Conservation (phyloP, 2,113 vertebrate species). For the Eolophus roseicapilla region DNA sequence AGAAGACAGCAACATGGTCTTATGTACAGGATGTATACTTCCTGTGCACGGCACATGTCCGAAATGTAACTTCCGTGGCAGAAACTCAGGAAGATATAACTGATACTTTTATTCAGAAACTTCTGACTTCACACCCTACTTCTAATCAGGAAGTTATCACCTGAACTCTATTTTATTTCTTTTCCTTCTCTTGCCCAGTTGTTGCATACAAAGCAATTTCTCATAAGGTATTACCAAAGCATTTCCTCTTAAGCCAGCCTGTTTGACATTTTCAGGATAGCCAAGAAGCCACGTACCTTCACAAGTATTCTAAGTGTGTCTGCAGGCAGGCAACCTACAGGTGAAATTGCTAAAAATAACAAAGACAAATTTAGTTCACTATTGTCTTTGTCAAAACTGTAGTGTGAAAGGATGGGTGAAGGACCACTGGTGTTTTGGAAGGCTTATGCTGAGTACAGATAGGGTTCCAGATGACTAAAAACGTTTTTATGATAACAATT, state of each 20-base stretch:
- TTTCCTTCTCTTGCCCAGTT: not conserved
- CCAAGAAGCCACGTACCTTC: not conserved
- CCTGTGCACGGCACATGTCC: fast-evolving
- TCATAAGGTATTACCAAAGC: not conserved
- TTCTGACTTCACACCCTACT: not conserved
- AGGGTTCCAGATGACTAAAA: not conserved
- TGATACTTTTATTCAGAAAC: not conserved
- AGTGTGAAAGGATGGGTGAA: not conserved
- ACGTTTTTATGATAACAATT: not conserved
- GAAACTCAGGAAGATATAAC: not conserved
- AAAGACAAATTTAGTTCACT: not conserved
- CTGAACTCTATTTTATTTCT: not conserved
- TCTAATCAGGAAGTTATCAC: not conserved
- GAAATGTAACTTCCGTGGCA: not conserved
- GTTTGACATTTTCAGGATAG: not conserved
- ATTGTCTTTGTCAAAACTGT: not conserved
- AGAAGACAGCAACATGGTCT: fast-evolving
- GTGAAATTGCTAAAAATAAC: not conserved
- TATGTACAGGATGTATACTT: not conserved
- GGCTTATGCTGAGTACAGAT: not conserved
- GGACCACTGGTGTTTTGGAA: not conserved
- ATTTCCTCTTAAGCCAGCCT: not conserved
- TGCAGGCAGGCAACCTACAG: not conserved
- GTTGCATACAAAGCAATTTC: not conserved
- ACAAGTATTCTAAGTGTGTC: not conserved